These are phyloP conservation scores for Sarcophaga caerulescens DNA, from an alignment of 2,888 invertebrate genomes.

Conservation along the genomic window DNA sequence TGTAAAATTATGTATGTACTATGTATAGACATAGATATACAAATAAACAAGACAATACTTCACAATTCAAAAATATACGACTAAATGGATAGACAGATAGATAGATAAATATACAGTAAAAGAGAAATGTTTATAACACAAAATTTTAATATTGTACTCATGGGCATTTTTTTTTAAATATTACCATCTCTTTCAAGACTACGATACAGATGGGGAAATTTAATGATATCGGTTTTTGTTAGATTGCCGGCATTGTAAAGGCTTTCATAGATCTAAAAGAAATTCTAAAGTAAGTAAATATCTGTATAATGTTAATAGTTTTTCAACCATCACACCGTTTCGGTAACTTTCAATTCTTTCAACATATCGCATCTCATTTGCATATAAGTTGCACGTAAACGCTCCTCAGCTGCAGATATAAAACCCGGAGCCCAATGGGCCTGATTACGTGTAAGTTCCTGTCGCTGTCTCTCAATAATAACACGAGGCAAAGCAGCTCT, in stretches of 20 bases:
- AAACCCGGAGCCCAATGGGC: constrained; percentile 78
- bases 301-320: not conserved
- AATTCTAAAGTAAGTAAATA: constrained; percentile 10
- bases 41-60: too few relatives aligned
- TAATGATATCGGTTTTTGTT: constrained; percentile 77
- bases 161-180: not conserved
- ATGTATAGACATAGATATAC: too few relatives aligned
- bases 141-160: not conserved
- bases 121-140: not conserved
- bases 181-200: constrained; percentile 70
- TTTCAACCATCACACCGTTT: constrained; percentile 71
- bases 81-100: not conserved
- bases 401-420: constrained; percentile 84
- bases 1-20: too few relatives aligned
- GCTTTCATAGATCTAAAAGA: constrained; percentile 74
- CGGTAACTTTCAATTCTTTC: constrained; percentile 73
- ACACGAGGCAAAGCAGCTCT: constrained; percentile 82
- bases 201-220: constrained; percentile 76
- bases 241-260: constrained; percentile 75
- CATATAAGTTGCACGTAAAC: constrained; percentile 82
- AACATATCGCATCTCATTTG: constrained; percentile 75
- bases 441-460: constrained; percentile 69
- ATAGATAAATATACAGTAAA: not conserved
- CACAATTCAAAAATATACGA: too few relatives aligned
- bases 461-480: constrained; percentile 75